Conservation (phyloP, 2,113 vertebrate species). For the Cebus imitator region DNA sequence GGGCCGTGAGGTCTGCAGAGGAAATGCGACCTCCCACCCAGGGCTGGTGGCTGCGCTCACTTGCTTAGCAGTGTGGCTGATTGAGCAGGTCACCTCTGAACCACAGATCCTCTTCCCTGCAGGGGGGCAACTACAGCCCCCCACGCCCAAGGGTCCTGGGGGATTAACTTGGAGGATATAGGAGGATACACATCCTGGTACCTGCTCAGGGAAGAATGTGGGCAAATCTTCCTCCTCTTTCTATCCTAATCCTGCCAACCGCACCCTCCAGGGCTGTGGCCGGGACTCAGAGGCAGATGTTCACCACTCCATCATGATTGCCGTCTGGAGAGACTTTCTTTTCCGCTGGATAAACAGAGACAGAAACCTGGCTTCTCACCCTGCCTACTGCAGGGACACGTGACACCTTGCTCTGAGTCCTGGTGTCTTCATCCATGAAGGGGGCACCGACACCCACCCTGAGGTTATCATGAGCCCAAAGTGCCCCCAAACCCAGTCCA, state of each 20-base stretch:
- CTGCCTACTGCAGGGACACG: neutral
- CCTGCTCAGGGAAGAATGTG: accelerated
- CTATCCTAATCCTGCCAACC: neutral
- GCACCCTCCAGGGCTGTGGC: neutral
- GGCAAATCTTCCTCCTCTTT: neutral
- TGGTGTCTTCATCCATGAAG: accelerated
- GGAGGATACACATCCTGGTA: accelerated
- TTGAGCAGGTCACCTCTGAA: neutral
- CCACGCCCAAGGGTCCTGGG: too few relatives aligned
- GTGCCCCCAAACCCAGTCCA: accelerated
- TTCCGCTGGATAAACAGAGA: neutral
- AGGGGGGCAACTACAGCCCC: too few relatives aligned
- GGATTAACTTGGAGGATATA: accelerated
- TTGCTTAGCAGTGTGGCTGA: too few relatives aligned
- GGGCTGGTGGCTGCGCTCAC: neutral
- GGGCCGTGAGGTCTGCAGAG: neutral
- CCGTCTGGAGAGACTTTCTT: neutral
- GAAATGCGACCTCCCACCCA: neutral
- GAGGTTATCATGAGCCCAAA: neutral
- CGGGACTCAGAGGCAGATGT: neutral
- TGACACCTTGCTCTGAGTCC: accelerated
- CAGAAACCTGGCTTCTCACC: neutral
- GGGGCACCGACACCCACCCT: accelerated
- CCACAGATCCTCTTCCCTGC: neutral
- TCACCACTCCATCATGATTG: accelerated